phyloP scores from a whole-genome alignment of 92 coral and sea anemone genomes.

The Porites cylindrica region DNA sequence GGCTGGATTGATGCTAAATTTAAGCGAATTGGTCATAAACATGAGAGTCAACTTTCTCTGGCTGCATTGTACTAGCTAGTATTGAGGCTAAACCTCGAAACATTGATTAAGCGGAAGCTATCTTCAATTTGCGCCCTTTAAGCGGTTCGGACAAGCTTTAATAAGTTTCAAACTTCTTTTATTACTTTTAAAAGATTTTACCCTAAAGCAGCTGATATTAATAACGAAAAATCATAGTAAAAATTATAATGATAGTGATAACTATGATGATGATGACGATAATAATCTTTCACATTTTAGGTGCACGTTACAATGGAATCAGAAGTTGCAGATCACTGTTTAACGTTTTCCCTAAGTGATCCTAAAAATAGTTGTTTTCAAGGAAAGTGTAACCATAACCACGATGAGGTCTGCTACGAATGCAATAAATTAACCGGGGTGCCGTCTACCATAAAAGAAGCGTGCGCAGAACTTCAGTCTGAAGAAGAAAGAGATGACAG shows the following conservation, averaged over 20 bases:
- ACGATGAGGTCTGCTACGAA: slow-evolving; percentile 26
- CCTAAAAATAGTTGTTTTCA: slow-evolving; percentile 27
- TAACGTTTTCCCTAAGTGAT: slow-evolving; percentile 29
- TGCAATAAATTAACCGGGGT: slow-evolving; percentile 23
- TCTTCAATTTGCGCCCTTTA: slow-evolving; percentile 9
- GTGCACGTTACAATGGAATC: slow-evolving; percentile 33
- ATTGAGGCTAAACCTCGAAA: no score
- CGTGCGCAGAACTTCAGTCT: slow-evolving; percentile 13
- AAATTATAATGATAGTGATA: neutral
- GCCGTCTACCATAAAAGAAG: slow-evolving; percentile 13
- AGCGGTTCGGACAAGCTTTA: neutral
- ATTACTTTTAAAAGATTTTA: neutral
- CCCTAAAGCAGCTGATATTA: no score
- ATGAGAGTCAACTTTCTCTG: no score
- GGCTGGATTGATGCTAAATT: neutral
- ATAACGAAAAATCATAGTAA: neutral
- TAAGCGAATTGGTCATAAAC: no score
- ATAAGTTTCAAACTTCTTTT: neutral
- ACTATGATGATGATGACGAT: no score
- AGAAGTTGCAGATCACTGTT: slow-evolving; percentile 49
- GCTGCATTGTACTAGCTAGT: no score
- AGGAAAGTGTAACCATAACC: slow-evolving; percentile 25
- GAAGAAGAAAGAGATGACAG: slow-evolving; percentile 10
- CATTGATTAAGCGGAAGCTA: neutral
- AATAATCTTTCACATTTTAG: neutral